These are phyloP conservation scores for Oreochromis niloticus DNA, from an alignment of 2,113 vertebrate species.

Conservation along the genomic window DNA sequence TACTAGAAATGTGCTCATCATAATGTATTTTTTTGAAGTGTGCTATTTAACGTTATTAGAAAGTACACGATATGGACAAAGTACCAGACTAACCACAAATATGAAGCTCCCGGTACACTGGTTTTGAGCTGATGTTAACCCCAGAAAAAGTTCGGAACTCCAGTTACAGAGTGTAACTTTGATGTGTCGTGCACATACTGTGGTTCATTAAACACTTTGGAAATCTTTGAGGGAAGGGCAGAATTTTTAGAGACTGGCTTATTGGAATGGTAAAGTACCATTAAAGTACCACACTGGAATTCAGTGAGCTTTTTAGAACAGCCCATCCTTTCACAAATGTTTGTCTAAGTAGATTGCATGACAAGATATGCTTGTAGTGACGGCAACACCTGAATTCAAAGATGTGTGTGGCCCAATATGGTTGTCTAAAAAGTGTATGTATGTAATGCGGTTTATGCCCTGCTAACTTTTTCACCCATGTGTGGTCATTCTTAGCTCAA, in stretches of 20 bases:
- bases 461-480: neutral
- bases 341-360: neutral
- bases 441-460: neutral
- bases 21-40: neutral
- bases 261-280: neutral
- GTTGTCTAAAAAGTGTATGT: neutral
- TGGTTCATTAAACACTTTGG: neutral
- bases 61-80: neutral
- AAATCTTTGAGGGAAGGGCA: neutral
- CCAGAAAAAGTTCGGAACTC: neutral
- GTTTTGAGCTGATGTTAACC: neutral
- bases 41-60: neutral
- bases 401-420: neutral
- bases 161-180: neutral
- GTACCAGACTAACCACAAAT: neutral
- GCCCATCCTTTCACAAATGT: neutral
- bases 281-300: neutral
- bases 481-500: neutral
- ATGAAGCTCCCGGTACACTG: neutral
- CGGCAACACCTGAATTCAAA: neutral
- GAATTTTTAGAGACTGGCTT: neutral
- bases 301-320: neutral
- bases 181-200: neutral
- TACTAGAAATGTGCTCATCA: neutral
- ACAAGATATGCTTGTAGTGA: neutral